Conservation (phyloP, 2,113 vertebrate genomes). For the Oxyura jamaicensis region DNA sequence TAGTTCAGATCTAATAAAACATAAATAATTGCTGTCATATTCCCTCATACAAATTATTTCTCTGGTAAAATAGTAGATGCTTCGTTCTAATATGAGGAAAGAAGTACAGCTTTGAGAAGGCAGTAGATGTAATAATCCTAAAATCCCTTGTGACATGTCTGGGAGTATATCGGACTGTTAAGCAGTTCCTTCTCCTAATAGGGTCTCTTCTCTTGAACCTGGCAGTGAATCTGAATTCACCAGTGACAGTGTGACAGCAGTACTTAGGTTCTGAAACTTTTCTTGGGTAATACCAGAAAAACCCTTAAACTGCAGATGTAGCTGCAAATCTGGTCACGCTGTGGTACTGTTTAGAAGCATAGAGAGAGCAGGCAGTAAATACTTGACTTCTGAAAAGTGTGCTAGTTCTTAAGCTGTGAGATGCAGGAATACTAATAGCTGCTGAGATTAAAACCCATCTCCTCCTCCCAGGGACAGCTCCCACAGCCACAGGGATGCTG, state of each 20-base stretch:
- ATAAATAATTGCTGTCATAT: background rate
- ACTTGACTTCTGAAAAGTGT: background rate
- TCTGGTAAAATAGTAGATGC: background rate
- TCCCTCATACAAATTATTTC: background rate
- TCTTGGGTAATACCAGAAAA: background rate
- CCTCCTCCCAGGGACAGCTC: fast-evolving
- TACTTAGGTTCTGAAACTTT: background rate
- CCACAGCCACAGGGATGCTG: background rate
- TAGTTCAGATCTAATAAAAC: background rate
- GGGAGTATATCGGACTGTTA: background rate
- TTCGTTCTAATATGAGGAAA: background rate
- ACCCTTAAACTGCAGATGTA: background rate
- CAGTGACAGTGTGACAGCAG: background rate
- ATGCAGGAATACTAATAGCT: background rate
- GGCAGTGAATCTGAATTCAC: background rate
- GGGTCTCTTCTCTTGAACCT: background rate
- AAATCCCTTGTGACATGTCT: background rate
- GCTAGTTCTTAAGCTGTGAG: background rate
- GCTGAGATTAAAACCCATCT: background rate
- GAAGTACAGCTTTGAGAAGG: background rate
- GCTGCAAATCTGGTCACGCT: background rate
- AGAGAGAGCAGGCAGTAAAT: background rate
- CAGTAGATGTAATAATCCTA: background rate
- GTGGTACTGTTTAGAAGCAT: background rate
- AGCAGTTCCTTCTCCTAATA: background rate